Evolutionary conservation across 92 coral and sea anemone species (phyloP).

Genomic region (Palythoa heliodiscus): DNA sequence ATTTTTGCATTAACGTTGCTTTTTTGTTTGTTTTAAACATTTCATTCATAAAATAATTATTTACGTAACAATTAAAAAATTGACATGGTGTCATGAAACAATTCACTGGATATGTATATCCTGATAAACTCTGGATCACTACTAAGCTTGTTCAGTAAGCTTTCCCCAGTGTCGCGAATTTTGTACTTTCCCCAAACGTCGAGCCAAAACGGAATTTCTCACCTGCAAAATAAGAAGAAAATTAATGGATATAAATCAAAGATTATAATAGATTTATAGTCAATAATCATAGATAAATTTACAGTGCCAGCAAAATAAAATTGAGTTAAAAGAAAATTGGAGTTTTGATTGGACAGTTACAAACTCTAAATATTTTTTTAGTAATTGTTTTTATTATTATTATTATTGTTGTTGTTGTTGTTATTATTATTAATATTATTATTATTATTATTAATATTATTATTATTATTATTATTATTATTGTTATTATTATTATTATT

Average conservation of each 20-base stretch:
- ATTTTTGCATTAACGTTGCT: background rate
- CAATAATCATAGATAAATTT: too few relatives aligned
- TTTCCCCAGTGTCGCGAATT: constrained; percentile 76
- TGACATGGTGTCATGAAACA: background rate
- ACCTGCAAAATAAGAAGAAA: constrained; percentile 57
- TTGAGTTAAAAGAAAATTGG: too few relatives aligned
- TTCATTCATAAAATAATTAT: background rate
- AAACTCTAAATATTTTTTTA: too few relatives aligned
- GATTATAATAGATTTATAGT: background rate
- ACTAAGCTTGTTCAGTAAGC: constrained; percentile 40
- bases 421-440: too few relatives aligned
- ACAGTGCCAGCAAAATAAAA: too few relatives aligned
- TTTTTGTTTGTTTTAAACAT: background rate
- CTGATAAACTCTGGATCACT: too few relatives aligned
- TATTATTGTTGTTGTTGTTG: too few relatives aligned
- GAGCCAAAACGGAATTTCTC: constrained; percentile 96
- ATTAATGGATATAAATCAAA: background rate
- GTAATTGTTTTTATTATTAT: too few relatives aligned
- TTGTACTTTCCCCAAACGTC: constrained; percentile 97
- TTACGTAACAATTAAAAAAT: background rate
- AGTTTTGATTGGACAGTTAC: too few relatives aligned
- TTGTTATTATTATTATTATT: too few relatives aligned
- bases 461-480: too few relatives aligned
- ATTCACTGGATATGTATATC: background rate
- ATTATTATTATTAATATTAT: too few relatives aligned